Conservation (phyloP, 2,797 vertebrate species). For the Oreonectes daqikongensis region DNA sequence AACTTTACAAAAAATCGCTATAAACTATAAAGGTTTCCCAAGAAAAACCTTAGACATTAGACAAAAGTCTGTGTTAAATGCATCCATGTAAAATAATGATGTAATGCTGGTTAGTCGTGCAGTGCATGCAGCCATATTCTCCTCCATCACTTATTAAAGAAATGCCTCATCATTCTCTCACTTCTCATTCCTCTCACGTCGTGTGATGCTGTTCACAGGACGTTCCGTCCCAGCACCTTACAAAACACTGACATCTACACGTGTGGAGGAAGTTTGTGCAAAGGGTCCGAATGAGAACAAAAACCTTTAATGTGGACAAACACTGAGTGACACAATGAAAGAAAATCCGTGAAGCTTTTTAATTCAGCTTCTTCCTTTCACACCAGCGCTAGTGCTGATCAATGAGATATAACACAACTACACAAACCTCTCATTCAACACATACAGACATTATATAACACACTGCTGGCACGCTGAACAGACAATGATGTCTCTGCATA, state of each 20-base stretch:
- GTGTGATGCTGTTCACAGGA: constrained; percentile 25
- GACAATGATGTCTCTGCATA: too few relatives aligned
- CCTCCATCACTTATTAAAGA: background rate
- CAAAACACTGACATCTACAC: background rate
- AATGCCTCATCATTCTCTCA: constrained; percentile 16
- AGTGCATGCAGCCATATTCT: too few relatives aligned
- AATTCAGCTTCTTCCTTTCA: constrained; percentile 1
- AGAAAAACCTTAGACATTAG: too few relatives aligned
- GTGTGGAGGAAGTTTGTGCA: constrained; percentile 23
- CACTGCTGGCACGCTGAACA: too few relatives aligned
- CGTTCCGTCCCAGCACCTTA: constrained; percentile 35
- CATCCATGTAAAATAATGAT: too few relatives aligned
- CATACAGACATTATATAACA: too few relatives aligned
- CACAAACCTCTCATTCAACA: background rate
- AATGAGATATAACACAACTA: background rate
- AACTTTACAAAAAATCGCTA: background rate
- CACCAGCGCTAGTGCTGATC: background rate
- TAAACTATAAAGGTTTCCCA: background rate
- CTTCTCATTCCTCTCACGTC: constrained; percentile 42
- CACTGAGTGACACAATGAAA: constrained; percentile 6
- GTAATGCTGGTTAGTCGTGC: too few relatives aligned
- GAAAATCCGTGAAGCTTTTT: constrained; percentile 2
- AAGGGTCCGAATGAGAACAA: constrained; percentile 8
- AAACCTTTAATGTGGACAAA: constrained; percentile 10
- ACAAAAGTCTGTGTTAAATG: too few relatives aligned